Evolutionary conservation across 30 jellyfish, hydroid and myxozoan species (phyloP), one percentile per base, ranked within the genome.

Genomic region (Phacellophora camtschatica): DNA sequence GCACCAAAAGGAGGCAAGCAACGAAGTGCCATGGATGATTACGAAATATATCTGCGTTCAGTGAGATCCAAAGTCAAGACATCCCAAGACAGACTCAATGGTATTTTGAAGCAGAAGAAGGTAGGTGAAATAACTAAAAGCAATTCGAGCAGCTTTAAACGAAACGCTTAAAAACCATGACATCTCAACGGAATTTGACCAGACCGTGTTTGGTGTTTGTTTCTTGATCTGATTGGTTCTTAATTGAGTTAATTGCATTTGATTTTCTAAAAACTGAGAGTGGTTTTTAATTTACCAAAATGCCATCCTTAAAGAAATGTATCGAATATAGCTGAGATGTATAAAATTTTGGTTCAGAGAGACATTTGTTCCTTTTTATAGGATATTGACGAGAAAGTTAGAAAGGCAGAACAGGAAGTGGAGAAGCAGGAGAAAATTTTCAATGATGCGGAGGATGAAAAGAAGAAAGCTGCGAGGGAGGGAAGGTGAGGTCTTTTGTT

Each of bases 31-130:
- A 77, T 55, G 87, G 97, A 88, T 63, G 97, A 88, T 22, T 88
- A 78, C 43, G 97, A 88, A 30, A 61, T 88, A 45, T 88, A 88
- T 65, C 53, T 88, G 82, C 84, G 87, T 18, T 79, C 97, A 58
- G 59, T 88, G 43, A 88, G 76, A 51, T 85, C 94, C 28, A 79
- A 77, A 74, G 70, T 70, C 82, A 88, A 80, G 82, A 80, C 94
- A 12, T 70, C 90, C 67, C 78, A 57, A 20, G 97, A 88, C 36
- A 71, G 74, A 27, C 72, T 77, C 55, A 51, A 72, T 28, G 76
- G 35, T 23, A 79, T 88, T 13, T 62, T 54, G 66, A 88, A 81
- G 42, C 94, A 88, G 41, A 56, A 80, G 72, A 77, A 39, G 90
- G 97, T 88, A 28, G 13, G 82, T 32, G 18, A 9, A 19, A 42